These are phyloP conservation scores for Microctenopoma lineatum DNA, from an alignment of 2,797 vertebrate species.

Conservation along the genomic window DNA sequence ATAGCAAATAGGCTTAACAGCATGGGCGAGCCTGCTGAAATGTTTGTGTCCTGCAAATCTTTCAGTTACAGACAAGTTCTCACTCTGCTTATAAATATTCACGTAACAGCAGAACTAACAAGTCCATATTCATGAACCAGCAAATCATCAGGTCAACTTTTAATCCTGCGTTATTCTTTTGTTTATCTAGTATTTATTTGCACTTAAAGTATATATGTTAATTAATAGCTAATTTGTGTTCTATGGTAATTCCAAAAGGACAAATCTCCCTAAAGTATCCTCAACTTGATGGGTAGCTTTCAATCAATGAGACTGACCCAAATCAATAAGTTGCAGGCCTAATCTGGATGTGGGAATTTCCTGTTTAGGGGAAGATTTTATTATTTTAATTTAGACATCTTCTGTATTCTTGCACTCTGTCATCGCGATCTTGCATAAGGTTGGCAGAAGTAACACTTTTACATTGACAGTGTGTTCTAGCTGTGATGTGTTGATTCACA, in stretches of 20 bases:
- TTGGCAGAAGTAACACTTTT: conserved; percentile 15
- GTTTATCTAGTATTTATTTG: too few species aligned
- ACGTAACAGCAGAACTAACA: too few species aligned
- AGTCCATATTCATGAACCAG: too few species aligned
- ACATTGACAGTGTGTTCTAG: conserved; percentile 2
- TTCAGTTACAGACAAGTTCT: conserved; percentile 2
- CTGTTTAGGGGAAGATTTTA: background rate
- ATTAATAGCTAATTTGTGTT: too few species aligned
- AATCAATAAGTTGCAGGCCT: too few species aligned
- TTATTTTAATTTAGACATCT: background rate
- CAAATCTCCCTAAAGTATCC: too few species aligned
- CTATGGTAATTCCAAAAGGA: too few species aligned
- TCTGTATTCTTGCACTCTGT: background rate
- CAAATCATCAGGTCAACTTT: too few species aligned
- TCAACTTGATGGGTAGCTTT: too few species aligned
- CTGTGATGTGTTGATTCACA: conserved; percentile 20
- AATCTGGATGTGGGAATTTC: background rate
- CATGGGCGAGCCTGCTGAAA: conserved; percentile 41
- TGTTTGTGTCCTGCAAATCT: conserved; percentile 47
- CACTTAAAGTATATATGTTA: too few species aligned
- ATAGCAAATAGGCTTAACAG: conserved; percentile 29
- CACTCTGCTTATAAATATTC: conserved; percentile 3
- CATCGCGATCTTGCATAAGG: conserved; percentile 4
- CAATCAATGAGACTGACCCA: too few species aligned
- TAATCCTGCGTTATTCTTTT: too few species aligned